phyloP scores from a whole-genome alignment of 1,140 invertebrate species.

The Papilio xuthus region DNA sequence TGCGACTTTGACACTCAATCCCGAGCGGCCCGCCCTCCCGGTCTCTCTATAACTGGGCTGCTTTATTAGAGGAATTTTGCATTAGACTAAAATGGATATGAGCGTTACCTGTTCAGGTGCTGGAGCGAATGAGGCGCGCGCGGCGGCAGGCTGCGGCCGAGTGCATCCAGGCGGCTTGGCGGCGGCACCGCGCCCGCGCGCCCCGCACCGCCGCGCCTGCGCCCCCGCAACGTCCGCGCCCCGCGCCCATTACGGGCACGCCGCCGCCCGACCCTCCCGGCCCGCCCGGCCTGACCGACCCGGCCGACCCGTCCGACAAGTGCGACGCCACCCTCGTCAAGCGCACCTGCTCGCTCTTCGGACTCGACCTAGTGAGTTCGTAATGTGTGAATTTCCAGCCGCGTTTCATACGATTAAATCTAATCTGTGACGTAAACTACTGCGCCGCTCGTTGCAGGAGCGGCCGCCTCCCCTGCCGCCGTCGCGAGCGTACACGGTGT shows the following conservation, averaged over 20 bases:
- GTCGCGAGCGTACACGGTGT: conserved; percentile 93
- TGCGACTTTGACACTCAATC: too few species aligned
- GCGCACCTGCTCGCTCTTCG: conserved; percentile 94
- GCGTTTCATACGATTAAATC: not conserved
- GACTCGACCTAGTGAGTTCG: conserved; percentile 90
- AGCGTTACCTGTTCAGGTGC: conserved; percentile 55
- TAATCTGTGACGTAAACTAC: too few species aligned
- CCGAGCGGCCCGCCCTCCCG: too few species aligned
- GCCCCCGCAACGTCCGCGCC: conserved; percentile 86
- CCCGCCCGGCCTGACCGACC: conserved; percentile 82
- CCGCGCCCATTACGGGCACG: conserved; percentile 66
- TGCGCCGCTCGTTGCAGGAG: conserved; percentile 86
- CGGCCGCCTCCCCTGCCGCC: conserved; percentile 94
- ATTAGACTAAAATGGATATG: too few species aligned
- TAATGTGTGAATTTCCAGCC: not conserved
- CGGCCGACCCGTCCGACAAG: conserved; percentile 64
- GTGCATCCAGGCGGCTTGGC: conserved; percentile 90
- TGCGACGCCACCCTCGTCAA: conserved; percentile 85
- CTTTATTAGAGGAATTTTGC: too few species aligned
- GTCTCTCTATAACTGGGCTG: too few species aligned
- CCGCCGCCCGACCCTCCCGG: conserved; percentile 92
- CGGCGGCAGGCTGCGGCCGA: conserved; percentile 90
- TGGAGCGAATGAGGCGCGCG: conserved; percentile 89
- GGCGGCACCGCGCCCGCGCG: conserved; percentile 83
- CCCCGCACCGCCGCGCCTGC: conserved; percentile 32